Base-by-base conservation (phyloP, 2,888 invertebrate species). In the Lycaena phlaeas region DNA sequence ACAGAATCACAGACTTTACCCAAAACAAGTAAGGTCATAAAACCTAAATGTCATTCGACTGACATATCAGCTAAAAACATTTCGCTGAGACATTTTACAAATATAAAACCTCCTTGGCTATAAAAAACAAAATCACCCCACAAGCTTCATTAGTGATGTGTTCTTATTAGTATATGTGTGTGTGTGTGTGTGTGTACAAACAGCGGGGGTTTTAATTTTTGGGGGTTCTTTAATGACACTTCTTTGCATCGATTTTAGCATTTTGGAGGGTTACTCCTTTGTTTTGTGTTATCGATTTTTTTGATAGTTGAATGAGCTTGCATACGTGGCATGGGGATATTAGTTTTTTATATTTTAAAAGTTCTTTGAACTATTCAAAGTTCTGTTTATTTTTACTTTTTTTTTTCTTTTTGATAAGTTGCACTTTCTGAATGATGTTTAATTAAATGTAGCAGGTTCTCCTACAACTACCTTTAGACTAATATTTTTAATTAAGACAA, bases 221-320 rank as follows among this genome's bases (percentile, higher is more conserved):
- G 77, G 81, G 82, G 82, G 77, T 77, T 77, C 77, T 76, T 78
- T 84, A 82, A 84, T 82, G 82, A 82, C 82, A 84, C 82, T 82
- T 79, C 78, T 77, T 76, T 63, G 65, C 69, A 84, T 84, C 82
- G 82, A 84, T 84, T 82, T 79, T 79, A 69, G 69, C 66, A 64
- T 73, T 73, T 66, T 61, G 60, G 74, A 78, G 82, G 82, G 81
- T 72, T 68, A 70, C 66, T 68, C 81, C 73, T 79, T 82, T 82
- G 81, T 84, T 79, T 82, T 66, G 73, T 40, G 48, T 40, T 68
- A 81, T 82, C 70, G 81, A 84, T 77, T 62, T 72, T 68, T 68
- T 52, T 51, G 52, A 59, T 59, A 59, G 61, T 59, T 53, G 54
- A 36, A 36, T 36, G 25, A 49, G 56, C 56, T 57, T 61, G 64